Conservation (phyloP, 2,888 invertebrate species). For the Antheraea yamamai region DNA sequence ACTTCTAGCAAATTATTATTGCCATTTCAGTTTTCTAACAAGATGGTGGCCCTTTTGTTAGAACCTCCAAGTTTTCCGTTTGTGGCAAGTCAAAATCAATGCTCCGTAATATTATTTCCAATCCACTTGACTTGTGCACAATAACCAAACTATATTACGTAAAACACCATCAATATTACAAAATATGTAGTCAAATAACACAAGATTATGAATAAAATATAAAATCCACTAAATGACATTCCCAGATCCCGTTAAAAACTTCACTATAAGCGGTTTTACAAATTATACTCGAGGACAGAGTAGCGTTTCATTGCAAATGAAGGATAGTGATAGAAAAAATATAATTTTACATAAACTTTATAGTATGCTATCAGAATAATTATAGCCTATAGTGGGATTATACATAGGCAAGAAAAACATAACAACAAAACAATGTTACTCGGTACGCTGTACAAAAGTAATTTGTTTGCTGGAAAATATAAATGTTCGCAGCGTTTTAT, state of each 20-base stretch:
- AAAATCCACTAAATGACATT: too few species aligned
- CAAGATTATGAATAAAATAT: too few species aligned
- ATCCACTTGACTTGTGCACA: too few species aligned
- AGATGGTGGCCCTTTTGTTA: too few species aligned
- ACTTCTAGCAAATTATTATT: too few species aligned
- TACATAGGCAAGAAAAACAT: not conserved
- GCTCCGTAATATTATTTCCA: too few species aligned
- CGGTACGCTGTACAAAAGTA: not conserved
- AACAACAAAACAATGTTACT: not conserved
- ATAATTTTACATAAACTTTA: not conserved
- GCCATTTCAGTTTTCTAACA: too few species aligned
- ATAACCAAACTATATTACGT: not conserved
- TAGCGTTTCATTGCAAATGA: not conserved
- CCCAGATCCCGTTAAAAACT: too few species aligned
- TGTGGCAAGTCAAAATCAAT: too few species aligned
- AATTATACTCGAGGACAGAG: not conserved
- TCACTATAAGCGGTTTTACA: not conserved
- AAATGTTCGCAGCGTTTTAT: slow-evolving; percentile 4
- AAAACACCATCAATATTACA: not conserved
- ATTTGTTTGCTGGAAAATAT: slow-evolving; percentile 8
- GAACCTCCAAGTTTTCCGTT: too few species aligned
- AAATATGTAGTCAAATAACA: too few species aligned
- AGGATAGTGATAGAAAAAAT: not conserved
- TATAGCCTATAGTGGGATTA: not conserved
- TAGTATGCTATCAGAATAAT: not conserved